Conservation (phyloP, 2,113 vertebrate genomes). For the Dicrurus megarhynchus region DNA sequence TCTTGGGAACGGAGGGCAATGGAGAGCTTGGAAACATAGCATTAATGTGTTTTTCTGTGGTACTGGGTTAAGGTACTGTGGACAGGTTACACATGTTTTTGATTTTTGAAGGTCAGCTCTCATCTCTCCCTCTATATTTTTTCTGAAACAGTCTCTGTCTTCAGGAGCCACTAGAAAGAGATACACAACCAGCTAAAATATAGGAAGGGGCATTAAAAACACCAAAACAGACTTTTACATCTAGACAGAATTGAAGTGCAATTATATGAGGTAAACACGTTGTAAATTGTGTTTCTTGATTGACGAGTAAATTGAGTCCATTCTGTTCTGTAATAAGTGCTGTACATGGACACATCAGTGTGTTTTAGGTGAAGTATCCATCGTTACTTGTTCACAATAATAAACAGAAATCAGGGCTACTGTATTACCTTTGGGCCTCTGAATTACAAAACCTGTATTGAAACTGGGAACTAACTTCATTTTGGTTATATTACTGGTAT, state of each 20-base stretch:
- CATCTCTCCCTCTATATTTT: neutral
- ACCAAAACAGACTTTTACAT: neutral
- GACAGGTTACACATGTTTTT: neutral
- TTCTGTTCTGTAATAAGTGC: neutral
- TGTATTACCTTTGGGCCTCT: neutral
- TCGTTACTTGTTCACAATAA: neutral
- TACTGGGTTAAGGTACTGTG: neutral
- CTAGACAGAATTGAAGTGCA: neutral
- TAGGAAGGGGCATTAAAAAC: neutral
- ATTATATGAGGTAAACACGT: neutral
- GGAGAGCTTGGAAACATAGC: neutral
- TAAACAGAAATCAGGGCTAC: neutral
- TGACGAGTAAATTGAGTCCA: neutral
- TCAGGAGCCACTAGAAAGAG: neutral
- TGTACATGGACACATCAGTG: neutral
- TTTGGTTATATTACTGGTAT: neutral
- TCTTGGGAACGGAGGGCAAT: rapidly evolving
- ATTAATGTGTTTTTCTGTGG: neutral
- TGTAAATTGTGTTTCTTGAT: neutral
- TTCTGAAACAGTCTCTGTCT: neutral
- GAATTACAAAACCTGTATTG: neutral
- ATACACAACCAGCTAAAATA: neutral
- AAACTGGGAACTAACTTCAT: neutral
- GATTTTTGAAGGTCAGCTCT: neutral
- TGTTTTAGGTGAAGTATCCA: neutral